phyloP scores from a whole-genome alignment of 2,888 invertebrate species.

The Notodonta ziczac region DNA sequence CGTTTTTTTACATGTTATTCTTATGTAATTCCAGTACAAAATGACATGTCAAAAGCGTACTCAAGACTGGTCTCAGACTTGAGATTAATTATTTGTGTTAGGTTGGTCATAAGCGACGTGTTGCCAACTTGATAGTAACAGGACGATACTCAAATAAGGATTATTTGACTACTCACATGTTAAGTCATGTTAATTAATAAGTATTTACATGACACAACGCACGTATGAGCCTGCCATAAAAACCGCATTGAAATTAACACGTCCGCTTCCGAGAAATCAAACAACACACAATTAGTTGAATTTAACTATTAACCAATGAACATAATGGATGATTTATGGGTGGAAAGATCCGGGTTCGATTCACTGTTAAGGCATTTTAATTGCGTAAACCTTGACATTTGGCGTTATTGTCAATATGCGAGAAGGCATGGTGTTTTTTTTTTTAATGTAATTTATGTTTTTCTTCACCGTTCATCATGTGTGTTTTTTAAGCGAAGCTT shows the following conservation, averaged over 20 bases:
- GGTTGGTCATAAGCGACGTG: too few species aligned
- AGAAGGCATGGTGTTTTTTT: not conserved
- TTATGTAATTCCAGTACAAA: too few species aligned
- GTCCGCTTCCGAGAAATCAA: not conserved
- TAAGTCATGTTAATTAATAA: too few species aligned
- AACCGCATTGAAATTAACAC: not conserved
- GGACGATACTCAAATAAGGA: too few species aligned
- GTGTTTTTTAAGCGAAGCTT: too few species aligned
- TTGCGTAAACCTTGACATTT: constrained; percentile 2
- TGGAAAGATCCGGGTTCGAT: constrained; percentile 1
- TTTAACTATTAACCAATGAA: not conserved
- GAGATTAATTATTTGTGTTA: too few species aligned
- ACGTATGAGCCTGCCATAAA: not conserved
- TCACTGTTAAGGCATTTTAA: constrained; percentile 1
- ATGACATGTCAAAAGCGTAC: too few species aligned
- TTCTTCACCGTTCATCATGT: not conserved
- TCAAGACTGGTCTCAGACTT: too few species aligned
- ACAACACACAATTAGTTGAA: not conserved
- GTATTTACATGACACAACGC: not conserved
- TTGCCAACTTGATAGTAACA: too few species aligned
- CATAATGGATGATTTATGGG: not conserved
- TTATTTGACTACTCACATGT: too few species aligned
- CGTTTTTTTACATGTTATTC: too few species aligned
- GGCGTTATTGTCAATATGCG: not conserved
- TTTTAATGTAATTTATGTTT: not conserved